Base-by-base conservation (phyloP, 2,888 invertebrate genomes). In the Pterostichus madidus region DNA sequence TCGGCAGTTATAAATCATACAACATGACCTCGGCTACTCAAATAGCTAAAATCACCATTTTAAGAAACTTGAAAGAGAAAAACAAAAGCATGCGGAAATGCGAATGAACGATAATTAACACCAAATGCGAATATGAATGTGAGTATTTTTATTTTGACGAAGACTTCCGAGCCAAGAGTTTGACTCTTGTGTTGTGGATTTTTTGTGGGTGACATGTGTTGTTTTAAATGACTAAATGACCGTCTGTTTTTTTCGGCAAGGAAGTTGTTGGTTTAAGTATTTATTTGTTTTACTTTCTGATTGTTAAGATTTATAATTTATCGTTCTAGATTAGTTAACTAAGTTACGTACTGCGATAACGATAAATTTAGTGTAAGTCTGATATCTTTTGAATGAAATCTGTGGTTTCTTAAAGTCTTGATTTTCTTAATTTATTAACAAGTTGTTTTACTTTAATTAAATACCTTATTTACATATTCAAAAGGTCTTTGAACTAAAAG, bases 101-200 rank as follows among this genome's bases (percentile, higher is more conserved):
- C 24, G 78, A 56, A 78, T 46, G 61, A 44, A 61, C 76, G 31
- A 61, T 78, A 78, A 78, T 78, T 39, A 78, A 46, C 61, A 78
- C 78, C 78, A 78, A 78, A 78, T 59, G 78, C 44, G 59, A 39
- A 11, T 78, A 61, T 78, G 52, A 56, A 31, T 53, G 53, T 39
- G 49, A 53, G 56, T 56, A 15, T 39, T 78, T 56, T 56, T 39
- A 24, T 52, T 52, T 32, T 31, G 31, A 49, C 11, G 49, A 75
- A 53, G 17, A 77, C 77, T 76, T 75, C 75, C 53, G 76, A 52
- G 59, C 24, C 24, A 68, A 44, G 71, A 31, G 32, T 64, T 35
- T 31, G 64, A 13, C 24, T 31, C 4, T 64, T 35, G 64, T 31
- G 11, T 64, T 35, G 64, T 35, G 32, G 8, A n/a, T 75, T 49